Evolutionary conservation across 2,113 vertebrate species (phyloP), one percentile per base, ranked within the genome.

Genomic region (Melospiza melodia): DNA sequence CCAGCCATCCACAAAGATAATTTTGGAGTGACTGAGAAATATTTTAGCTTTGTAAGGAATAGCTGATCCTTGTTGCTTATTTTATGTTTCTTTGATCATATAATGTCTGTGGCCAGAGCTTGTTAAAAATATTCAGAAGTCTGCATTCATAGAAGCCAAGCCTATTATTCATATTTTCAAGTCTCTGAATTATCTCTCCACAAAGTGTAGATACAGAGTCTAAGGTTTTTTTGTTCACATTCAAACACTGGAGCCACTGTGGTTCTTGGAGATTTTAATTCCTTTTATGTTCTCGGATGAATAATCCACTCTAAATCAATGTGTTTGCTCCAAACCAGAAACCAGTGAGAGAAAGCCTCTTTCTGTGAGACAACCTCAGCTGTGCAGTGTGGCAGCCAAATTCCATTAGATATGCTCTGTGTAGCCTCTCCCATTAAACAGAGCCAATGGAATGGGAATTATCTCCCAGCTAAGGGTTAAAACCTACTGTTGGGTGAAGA

Each of bases 241-340:
- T 94, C 78, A 95, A 86, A 84, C 27, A 58, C 46, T 62, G 46
- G 43, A 91, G 69, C 35, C 54, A 67, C 54, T 87, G 61, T 84
- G 24, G 15, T 39, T 90, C 80, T 91, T 80, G 35, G 30, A 87
- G 37, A 52, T 91, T 76, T 57, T 81, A 68, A 90, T 89, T 86
- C 24, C 23, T 89, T 89, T 95, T 73, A 66, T 2, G 1, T 24
- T 83, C 33, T 55, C 4, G 1, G 58, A 49, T 71, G 82, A 95
- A 87, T 91, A 86, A 83, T 86, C 43, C 17, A 51, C 67, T 85
- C 30, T 59, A 77, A 69, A 76, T 89, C 75, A 87, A 46, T 41
- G n/a, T 72, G 41, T 83, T 90, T 95, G 46, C 82, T 85, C n/a
- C 89, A 84, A 89, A 72, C 35, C 57, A 80, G 75, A 80, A 90